Evolutionary conservation across 1,140 invertebrate genomes (phyloP).

Genomic region (Drosophila rhopaloa): DNA sequence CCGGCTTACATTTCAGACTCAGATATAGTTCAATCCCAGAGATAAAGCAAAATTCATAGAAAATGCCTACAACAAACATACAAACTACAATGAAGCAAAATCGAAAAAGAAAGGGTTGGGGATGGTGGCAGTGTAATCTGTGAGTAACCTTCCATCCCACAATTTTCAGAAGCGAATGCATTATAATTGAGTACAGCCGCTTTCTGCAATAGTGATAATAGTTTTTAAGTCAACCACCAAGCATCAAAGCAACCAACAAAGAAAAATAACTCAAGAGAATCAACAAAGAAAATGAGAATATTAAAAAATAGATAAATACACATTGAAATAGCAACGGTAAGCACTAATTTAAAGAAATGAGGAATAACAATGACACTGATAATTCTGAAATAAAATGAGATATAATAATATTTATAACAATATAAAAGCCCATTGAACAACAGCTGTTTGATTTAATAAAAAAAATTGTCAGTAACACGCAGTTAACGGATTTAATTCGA

Average conservation of each 20-base stretch:
- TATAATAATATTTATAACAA: constrained; percentile 12
- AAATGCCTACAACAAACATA: constrained; percentile 69
- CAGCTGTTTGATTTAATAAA: constrained; percentile 51
- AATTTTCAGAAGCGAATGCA: constrained; percentile 26
- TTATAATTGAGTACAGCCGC: constrained; percentile 78
- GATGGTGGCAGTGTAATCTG: not conserved
- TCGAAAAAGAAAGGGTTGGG: constrained; percentile 34
- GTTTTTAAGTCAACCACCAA: constrained; percentile 79
- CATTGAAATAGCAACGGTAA: constrained; percentile 61
- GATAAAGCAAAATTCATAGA: constrained; percentile 52
- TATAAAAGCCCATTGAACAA: constrained; percentile 45
- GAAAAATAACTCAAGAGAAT: constrained; percentile 56
- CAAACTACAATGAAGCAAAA: constrained; percentile 55
- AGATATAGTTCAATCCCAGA: constrained; percentile 8
- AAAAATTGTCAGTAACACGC: constrained; percentile 22
- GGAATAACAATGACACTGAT: constrained; percentile 29
- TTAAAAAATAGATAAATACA: constrained; percentile 60
- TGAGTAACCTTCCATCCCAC: not conserved
- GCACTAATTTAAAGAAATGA: constrained; percentile 43
- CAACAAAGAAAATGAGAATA: constrained; percentile 41
- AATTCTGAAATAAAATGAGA: constrained; percentile 3
- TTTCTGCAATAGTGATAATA: constrained; percentile 85
- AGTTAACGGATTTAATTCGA: constrained; percentile 29
- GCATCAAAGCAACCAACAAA: constrained; percentile 51
- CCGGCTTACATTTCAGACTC: constrained; percentile 62